Conservation (phyloP, 2,113 vertebrate genomes). For the Proterorhinus semilunaris region DNA sequence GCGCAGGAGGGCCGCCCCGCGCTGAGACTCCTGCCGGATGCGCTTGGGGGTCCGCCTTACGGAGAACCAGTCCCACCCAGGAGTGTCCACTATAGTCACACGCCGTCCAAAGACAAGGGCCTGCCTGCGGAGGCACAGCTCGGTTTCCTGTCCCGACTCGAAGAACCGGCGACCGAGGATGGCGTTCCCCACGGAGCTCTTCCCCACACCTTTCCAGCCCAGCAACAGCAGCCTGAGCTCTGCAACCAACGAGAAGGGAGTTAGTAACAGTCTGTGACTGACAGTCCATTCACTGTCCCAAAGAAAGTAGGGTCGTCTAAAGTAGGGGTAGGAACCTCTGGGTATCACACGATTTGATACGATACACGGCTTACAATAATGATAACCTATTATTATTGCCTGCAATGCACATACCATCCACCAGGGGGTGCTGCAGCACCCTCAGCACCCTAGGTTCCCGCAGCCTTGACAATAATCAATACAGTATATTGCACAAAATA, state of each 20-base stretch:
- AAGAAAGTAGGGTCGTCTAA: no score
- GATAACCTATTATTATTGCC: no score
- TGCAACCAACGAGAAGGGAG: conserved; percentile 23
- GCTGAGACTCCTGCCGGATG: conserved; percentile 72
- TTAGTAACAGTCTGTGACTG: neutral
- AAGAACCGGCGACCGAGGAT: conserved; percentile 74
- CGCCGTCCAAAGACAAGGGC: conserved; percentile 71
- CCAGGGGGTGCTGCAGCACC: no score
- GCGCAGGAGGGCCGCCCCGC: conserved; percentile 71
- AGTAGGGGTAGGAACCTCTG: no score
- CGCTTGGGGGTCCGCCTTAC: conserved; percentile 69
- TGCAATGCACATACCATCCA: no score
- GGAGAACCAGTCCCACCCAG: conserved; percentile 80
- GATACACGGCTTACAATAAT: no score
- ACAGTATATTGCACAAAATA: no score
- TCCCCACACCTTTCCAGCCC: conserved; percentile 78
- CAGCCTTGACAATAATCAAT: no score
- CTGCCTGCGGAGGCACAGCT: conserved; percentile 70
- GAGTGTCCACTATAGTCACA: conserved; percentile 77
- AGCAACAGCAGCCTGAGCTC: conserved; percentile 74
- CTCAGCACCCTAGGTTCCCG: no score
- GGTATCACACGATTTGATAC: no score
- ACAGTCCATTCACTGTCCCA: no score
- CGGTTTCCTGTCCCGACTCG: conserved; percentile 73
- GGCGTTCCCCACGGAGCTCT: conserved; percentile 76